These are phyloP conservation scores for Argya squamiceps DNA, from an alignment of 2,797 vertebrate genomes.

Conservation along the genomic window DNA sequence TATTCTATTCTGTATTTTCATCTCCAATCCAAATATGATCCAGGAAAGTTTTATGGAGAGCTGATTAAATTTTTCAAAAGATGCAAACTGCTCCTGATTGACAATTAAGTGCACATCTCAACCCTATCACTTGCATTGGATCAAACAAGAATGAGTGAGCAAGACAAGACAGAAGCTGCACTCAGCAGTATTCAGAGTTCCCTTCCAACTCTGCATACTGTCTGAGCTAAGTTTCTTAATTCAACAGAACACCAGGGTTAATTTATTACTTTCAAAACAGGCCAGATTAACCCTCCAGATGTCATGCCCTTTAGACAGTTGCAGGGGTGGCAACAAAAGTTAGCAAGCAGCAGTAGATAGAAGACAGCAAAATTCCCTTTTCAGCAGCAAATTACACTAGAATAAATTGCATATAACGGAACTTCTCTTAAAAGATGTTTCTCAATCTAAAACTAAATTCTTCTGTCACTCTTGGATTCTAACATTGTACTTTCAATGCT, in stretches of 20 bases:
- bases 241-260: background rate
- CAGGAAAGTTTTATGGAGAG: background rate
- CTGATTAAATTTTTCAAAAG: background rate
- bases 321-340: background rate
- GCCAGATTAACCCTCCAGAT: background rate
- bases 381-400: background rate
- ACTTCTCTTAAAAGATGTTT: background rate
- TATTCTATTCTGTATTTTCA: background rate
- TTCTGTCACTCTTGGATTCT: background rate
- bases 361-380: background rate
- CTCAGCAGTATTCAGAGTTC: background rate
- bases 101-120: background rate
- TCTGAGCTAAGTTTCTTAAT: background rate
- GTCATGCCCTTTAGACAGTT: background rate
- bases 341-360: background rate
- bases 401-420: background rate
- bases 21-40: background rate
- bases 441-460: background rate
- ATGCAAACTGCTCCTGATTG: background rate
- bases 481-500: background rate
- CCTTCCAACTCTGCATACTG: background rate
- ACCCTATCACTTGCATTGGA: background rate
- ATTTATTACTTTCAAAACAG: background rate
- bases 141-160: background rate
- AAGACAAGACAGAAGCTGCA: background rate